These are phyloP conservation scores for Coendou prehensilis DNA, from an alignment of 2,797 vertebrate species.

Conservation along the genomic window DNA sequence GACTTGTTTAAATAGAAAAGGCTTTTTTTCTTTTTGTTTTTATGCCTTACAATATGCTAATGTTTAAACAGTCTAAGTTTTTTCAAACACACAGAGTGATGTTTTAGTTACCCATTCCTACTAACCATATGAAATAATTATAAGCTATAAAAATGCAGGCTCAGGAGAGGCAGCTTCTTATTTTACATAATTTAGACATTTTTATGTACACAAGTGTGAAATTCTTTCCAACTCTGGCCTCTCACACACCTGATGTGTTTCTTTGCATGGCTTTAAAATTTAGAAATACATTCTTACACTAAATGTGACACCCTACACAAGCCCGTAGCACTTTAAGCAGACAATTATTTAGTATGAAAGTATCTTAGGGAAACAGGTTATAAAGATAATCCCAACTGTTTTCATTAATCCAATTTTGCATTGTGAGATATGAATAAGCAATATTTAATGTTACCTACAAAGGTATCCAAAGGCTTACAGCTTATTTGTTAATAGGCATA, in stretches of 20 bases:
- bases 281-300: not conserved
- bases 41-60: not conserved
- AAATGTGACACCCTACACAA: not conserved
- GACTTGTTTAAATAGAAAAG: not conserved
- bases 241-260: not conserved
- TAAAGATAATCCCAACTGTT: not conserved
- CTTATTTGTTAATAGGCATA: not conserved
- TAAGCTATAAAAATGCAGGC: slow-evolving; percentile 7
- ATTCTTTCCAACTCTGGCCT: not conserved
- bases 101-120: not conserved
- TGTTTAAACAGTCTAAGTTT: not conserved
- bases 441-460: not conserved
- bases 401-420: not conserved
- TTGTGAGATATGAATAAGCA: not conserved
- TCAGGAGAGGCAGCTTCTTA: not conserved
- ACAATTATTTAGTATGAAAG: not conserved
- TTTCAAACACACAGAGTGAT: not conserved
- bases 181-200: not conserved
- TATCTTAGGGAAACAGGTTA: not conserved
- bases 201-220: not conserved
- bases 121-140: not conserved
- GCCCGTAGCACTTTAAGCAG: not conserved
- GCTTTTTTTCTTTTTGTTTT: not conserved
- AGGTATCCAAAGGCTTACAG: not conserved
- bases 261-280: not conserved